Evolutionary conservation across 2,113 vertebrate species (phyloP), one percentile per base, ranked within the genome.

Genomic region (Aegotheles bennettii): DNA sequence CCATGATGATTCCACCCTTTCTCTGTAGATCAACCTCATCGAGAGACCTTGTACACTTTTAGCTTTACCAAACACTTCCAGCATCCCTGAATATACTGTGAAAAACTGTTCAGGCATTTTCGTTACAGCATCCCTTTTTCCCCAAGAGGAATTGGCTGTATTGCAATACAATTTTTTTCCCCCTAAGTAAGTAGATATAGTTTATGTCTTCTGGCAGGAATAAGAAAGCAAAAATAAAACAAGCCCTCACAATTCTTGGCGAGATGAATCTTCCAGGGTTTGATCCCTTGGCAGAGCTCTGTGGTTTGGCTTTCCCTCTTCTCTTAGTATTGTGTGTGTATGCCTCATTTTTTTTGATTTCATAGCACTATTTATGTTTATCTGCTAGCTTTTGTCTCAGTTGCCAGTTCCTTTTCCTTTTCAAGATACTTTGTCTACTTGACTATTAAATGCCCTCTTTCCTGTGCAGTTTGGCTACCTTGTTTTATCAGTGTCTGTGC

Each of bases 191-290:
- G 93, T 89, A 89, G 38, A 82, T 91, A 77, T 61, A 45, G 57
- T 92, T 95, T 89, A 36, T 90, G 80, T 87, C 74, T 87, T 93
- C 70, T 85, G 65, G 63, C 48, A 94, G 61, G 54, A 93, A 61
- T 82, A 94, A 84, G 43, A 82, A 82, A 93, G 47, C 29, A 91
- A 95, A 95, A 95, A 69, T 76, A 57, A 92, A 95, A 94, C 69
- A 73, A 60, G 42, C 54, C 60, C 88, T 94, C 35, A 64, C 61
- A 91, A 19, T 47, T 95, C 42, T 86, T 89, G 74, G 68, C 8
- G 6, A 57, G 61, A 70, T 25, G 38, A 80, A 57, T 70, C 81
- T 53, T 79, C 29, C 79, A 92, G 68, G 67, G 50, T 93, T 92
- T 92, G 83, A 95, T 81, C 54, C 83, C 64, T 93, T 87, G 89